A percentile compares a stretch with the other conserved stretches of the same genome.
These are phyloP conservation scores for Oreohelix idahoensis DNA, from an alignment of 1,140 invertebrate species.

Conservation along the genomic window DNA sequence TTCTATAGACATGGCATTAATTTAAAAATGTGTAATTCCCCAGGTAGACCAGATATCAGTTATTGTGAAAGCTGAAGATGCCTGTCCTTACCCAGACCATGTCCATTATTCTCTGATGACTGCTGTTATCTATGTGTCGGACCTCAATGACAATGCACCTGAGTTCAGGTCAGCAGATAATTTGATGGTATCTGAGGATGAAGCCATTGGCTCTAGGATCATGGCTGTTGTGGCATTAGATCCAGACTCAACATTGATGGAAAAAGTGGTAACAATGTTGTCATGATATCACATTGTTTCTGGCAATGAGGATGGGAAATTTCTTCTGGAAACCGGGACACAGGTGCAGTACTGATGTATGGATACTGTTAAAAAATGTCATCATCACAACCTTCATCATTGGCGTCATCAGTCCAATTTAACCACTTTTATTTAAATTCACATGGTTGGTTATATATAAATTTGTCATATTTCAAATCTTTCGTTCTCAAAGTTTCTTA, in stretches of 20 bases:
- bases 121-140: slow-evolving; percentile 84
- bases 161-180: slow-evolving; percentile 69
- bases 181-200: slow-evolving; percentile 74
- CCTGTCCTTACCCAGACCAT: slow-evolving; percentile 80
- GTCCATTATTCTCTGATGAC: slow-evolving; percentile 84
- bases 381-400: too few relatives aligned
- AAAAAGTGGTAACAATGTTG: slow-evolving; percentile 83
- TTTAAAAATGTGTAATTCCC: too few relatives aligned
- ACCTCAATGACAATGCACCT: slow-evolving; percentile 84
- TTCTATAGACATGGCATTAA: too few relatives aligned
- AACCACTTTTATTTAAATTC: too few relatives aligned
- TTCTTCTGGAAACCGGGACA: slow-evolving; percentile 89
- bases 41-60: slow-evolving; percentile 81
- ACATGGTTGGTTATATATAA: too few relatives aligned
- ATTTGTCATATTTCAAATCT: too few relatives aligned
- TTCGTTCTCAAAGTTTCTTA: too few relatives aligned
- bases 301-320: slow-evolving; percentile 87
- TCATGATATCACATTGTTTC: slow-evolving; percentile 80
- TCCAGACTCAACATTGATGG: slow-evolving; percentile 87
- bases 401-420: too few relatives aligned
- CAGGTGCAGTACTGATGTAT: too few relatives aligned
- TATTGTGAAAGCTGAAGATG: slow-evolving; percentile 87
- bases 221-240: slow-evolving; percentile 89
- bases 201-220: slow-evolving; percentile 78
- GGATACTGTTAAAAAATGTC: too few relatives aligned